Evolutionary conservation across 2,888 invertebrate species (phyloP).

Genomic region (Belgica antarctica): DNA sequence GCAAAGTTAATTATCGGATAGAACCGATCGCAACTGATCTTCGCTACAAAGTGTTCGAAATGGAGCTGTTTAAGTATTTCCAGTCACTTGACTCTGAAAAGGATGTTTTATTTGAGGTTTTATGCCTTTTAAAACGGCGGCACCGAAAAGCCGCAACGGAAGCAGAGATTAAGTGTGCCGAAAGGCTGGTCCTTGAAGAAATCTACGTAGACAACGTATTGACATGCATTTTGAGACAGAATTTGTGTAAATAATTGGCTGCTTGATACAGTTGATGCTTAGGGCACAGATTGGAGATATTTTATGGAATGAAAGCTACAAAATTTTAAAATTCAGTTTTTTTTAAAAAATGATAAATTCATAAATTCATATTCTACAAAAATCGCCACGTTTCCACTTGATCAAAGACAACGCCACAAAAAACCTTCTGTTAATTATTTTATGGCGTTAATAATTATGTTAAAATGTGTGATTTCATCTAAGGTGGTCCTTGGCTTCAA

Average conservation of each 20-base stretch:
- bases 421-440: not conserved
- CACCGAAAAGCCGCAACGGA: conserved; percentile 25
- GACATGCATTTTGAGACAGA: conserved; percentile 11
- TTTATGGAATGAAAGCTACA: not conserved
- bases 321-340: too few species aligned
- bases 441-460: not conserved
- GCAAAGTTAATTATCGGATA: conserved; percentile 9
- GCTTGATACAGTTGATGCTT: too few species aligned
- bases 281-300: not conserved
- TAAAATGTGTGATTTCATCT: not conserved
- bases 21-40: not conserved
- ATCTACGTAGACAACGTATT: not conserved
- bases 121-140: conserved; percentile 3
- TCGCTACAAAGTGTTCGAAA: not conserved
- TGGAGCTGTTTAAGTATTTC: not conserved
- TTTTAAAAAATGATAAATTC: too few species aligned
- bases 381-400: not conserved
- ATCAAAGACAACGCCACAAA: not conserved
- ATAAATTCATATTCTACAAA: too few species aligned
- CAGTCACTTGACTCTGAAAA: not conserved
- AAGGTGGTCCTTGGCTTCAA: not conserved
- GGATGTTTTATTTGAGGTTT: not conserved
- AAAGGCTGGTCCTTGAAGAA: conserved; percentile 15
- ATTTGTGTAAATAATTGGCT: conserved; percentile 22
- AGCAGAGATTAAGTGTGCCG: conserved; percentile 28